These are phyloP conservation scores for Drosophila ambigua DNA, from an alignment of 1,140 invertebrate species.

Conservation along the genomic window DNA sequence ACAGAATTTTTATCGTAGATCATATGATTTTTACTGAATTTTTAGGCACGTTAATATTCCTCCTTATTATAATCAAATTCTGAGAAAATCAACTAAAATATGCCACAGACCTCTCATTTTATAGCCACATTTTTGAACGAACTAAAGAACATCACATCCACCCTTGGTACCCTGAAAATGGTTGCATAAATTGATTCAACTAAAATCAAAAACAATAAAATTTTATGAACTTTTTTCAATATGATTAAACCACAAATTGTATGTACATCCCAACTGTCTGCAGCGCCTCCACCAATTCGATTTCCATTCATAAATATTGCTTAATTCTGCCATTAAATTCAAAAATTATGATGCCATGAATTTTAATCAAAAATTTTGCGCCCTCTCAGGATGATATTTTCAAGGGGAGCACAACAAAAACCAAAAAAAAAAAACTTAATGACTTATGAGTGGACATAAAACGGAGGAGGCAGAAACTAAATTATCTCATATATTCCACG, in stretches of 20 bases:
- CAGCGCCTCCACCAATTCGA: neutral
- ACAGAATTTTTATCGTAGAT: too few species aligned
- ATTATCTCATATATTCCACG: conserved; percentile 51
- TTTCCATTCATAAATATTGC: conserved; percentile 2
- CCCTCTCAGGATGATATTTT: conserved; percentile 42
- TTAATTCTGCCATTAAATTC: conserved; percentile 31
- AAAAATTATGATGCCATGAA: conserved; percentile 39
- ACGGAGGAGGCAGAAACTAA: conserved; percentile 26
- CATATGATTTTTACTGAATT: neutral
- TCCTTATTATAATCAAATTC: too few species aligned
- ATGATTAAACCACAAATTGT: too few species aligned
- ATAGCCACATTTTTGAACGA: too few species aligned
- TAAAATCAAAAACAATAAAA: too few species aligned
- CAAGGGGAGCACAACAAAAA: neutral
- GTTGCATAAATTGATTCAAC: too few species aligned
- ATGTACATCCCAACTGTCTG: too few species aligned
- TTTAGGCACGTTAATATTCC: neutral
- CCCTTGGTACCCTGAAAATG: too few species aligned
- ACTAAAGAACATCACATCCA: too few species aligned
- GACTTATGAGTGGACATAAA: conserved; percentile 54
- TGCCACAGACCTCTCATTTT: too few species aligned
- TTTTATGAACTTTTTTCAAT: too few species aligned
- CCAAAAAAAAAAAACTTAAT: conserved; percentile 33
- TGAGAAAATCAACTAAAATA: neutral
- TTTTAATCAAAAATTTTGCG: conserved; percentile 45